Evolutionary conservation across 2,113 vertebrate genomes (phyloP).

Genomic region (Podarcis raffonei): DNA sequence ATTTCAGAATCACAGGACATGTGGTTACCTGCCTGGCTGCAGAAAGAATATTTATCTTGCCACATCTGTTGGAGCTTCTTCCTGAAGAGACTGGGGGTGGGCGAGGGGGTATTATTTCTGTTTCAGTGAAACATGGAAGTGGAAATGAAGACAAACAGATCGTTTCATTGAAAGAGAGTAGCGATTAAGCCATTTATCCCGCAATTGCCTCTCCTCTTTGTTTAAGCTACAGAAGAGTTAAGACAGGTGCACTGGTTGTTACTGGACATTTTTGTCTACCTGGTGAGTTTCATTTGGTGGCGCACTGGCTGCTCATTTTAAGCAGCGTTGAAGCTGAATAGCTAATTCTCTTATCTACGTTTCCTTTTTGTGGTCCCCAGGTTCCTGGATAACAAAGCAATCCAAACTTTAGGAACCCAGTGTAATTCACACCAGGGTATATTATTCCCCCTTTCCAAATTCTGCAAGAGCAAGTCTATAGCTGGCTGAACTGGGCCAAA

Average conservation of each 20-base stretch:
- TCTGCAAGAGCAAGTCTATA: too few species aligned
- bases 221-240: slow-evolving; percentile 1
- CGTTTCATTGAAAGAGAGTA: neutral
- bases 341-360: neutral
- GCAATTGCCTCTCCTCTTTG: slow-evolving; percentile 1
- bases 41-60: slow-evolving; percentile 69
- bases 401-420: too few species aligned
- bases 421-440: too few species aligned
- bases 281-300: neutral
- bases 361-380: neutral
- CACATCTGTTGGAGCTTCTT: slow-evolving; percentile 47
- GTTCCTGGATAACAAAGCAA: neutral
- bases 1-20: slow-evolving; percentile 65
- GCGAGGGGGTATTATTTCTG: slow-evolving; percentile 41
- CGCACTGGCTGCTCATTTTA: neutral
- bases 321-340: neutral
- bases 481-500: too few species aligned
- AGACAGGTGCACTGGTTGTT: neutral
- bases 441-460: too few species aligned
- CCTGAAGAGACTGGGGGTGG: slow-evolving; percentile 46
- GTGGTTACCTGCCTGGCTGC: slow-evolving; percentile 65
- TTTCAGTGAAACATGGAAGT: slow-evolving; percentile 51
- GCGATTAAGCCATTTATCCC: neutral
- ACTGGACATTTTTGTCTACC: neutral
- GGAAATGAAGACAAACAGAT: slow-evolving; percentile 25